A percentile compares a stretch with the other conserved stretches of the same genome.
phyloP scores from a whole-genome alignment of 2,113 vertebrate genomes.

The Aspidoscelis tigris region DNA sequence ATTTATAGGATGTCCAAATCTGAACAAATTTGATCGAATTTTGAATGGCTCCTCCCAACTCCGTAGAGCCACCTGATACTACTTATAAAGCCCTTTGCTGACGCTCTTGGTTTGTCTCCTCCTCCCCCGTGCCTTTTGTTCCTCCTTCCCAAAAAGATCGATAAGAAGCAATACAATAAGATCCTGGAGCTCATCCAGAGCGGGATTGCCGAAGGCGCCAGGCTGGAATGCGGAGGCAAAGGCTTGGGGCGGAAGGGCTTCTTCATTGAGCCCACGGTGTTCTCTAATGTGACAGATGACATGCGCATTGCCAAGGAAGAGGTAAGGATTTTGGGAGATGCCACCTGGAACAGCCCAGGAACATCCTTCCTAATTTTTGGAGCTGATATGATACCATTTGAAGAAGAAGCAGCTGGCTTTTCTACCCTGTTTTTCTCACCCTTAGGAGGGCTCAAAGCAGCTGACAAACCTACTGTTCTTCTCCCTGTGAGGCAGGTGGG shows the following conservation, averaged over 20 bases:
- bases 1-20: too few species aligned
- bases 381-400: too few species aligned
- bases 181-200: constrained; percentile 93
- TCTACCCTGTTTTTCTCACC: too few species aligned
- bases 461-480: too few species aligned
- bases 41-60: too few species aligned
- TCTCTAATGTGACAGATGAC: constrained; percentile 94
- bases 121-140: constrained; percentile 18
- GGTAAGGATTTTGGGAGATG: constrained; percentile 69
- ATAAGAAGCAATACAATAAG: constrained; percentile 91
- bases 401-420: too few species aligned
- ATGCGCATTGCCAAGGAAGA: constrained; percentile 98
- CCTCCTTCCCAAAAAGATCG: constrained; percentile 79
- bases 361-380: too few species aligned
- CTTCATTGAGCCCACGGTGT: constrained; percentile 97
- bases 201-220: constrained; percentile 93
- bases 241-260: constrained; percentile 91
- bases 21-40: too few species aligned
- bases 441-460: too few species aligned
- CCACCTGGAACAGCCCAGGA: background rate
- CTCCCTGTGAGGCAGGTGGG: too few species aligned
- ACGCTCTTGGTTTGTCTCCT: background rate
- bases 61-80: too few species aligned
- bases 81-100: too few species aligned
- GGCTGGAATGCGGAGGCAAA: constrained; percentile 97